A percentile compares a stretch with the other conserved stretches of the same genome.
These are phyloP conservation scores for Zoanthus solanderi DNA, from an alignment of 92 coral and sea anemone genomes.

Conservation along the genomic window DNA sequence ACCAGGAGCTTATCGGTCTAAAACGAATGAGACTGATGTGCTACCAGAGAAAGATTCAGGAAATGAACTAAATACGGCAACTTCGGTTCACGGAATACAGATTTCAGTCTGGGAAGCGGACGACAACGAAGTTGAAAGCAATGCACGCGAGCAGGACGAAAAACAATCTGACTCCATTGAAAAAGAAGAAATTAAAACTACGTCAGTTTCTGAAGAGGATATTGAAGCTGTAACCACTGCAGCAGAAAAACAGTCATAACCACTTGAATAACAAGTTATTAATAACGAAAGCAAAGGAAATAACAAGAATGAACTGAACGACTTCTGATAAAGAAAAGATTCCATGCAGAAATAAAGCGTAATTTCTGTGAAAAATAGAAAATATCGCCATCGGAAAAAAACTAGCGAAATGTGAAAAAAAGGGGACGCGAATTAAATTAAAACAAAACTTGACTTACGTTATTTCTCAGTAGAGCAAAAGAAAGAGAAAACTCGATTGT, in stretches of 20 bases:
- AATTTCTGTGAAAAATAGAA: not conserved
- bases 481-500: no score
- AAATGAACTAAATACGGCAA: not conserved
- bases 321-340: not conserved
- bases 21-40: not conserved
- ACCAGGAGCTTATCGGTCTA: constrained; percentile 18
- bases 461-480: no score
- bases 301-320: not conserved
- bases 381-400: not conserved
- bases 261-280: not conserved
- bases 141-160: not conserved
- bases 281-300: not conserved
- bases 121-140: not conserved
- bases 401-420: not conserved
- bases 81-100: not conserved
- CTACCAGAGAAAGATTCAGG: not conserved
- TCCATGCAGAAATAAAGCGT: no score
- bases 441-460: no score
- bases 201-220: not conserved
- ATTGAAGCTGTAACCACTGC: not conserved
- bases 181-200: not conserved
- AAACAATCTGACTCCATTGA: not conserved
- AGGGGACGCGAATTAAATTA: no score
- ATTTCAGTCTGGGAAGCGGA: constrained; percentile 10
- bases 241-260: not conserved